Base-by-base conservation (phyloP, 2,888 invertebrate species). In the Plebejus argus region DNA sequence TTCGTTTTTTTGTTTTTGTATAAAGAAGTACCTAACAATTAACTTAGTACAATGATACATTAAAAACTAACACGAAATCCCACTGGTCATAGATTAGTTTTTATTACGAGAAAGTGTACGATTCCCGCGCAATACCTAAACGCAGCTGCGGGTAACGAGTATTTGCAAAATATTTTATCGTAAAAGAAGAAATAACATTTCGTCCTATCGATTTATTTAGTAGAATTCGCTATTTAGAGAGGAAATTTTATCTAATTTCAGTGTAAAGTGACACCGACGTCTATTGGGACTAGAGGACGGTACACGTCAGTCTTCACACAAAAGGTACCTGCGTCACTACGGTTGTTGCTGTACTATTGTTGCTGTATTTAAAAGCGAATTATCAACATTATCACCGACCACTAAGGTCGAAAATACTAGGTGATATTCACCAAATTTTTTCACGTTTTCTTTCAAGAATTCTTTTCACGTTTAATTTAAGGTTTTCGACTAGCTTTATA, bases 211-310 rank as follows among this genome's bases (percentile, higher is more conserved):
- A 53, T 53, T 53, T 5, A 15, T 5, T 53, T 18, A 12, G 61
- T 20, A 61, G 23, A 23, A 61, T 8, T 23, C 20, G 58, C n/a
- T 58, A 58, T 20, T 58, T 58, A 58, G 20, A 61, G 20, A 58
- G 61, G 10, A 1, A 23, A 20, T 61, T 23, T 23, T 61, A 23
- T 23, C 23, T 61, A 61, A 61, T 61, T 61, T 20, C 61, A 61
- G 61, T 23, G 61, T 61, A 61, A 61, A 61, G 84, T 84, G 76
- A 77, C 71, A 78, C 1, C 28, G 12, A 23, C 72, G 76, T 78
- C 3, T 39, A 75, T 39, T 28, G 66, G 18, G 56, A 28, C 15
- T 23, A n/a, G 66, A 66, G 28, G 66, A 66, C 28, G 28, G 66
- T 66, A 15, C 5, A 66, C 28, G 66, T 66, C 66, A 33, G 66